Percentiles rank a stretch among this genome's conserved stretches.
Evolutionary conservation across 2,113 vertebrate species (phyloP).

Genomic region (Hepsetus odoe): DNA sequence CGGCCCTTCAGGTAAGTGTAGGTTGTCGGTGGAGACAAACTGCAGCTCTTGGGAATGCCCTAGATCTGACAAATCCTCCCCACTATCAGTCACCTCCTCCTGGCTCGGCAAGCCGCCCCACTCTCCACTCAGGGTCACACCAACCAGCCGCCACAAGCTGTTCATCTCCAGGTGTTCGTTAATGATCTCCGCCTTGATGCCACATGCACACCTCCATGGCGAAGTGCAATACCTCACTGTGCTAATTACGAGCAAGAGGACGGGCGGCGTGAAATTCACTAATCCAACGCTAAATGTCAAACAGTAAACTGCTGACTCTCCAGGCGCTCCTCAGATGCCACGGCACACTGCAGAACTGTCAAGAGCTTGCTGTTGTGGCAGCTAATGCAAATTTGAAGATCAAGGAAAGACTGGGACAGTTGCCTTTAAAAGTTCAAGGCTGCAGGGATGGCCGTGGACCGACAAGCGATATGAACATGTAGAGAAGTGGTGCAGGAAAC

Average conservation of each 20-base stretch:
- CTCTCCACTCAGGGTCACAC: slow-evolving; percentile 75
- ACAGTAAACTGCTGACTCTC: slow-evolving; percentile 55
- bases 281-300: slow-evolving; percentile 55
- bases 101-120: slow-evolving; percentile 71
- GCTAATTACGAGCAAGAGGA: slow-evolving; percentile 56
- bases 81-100: slow-evolving; percentile 76
- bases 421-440: slow-evolving; percentile 26
- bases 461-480: slow-evolving; percentile 53
- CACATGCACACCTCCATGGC: slow-evolving; percentile 60
- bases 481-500: slow-evolving; percentile 37
- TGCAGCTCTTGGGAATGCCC: slow-evolving; percentile 92
- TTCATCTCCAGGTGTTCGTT: slow-evolving; percentile 82
- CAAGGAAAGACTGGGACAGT: neutral
- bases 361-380: neutral
- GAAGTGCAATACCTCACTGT: slow-evolving; percentile 39
- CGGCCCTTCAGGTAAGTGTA: slow-evolving; percentile 81
- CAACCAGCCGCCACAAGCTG: slow-evolving; percentile 80
- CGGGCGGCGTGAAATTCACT: slow-evolving; percentile 47
- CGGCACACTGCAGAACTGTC: slow-evolving; percentile 8
- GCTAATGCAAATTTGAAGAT: slow-evolving; percentile 32
- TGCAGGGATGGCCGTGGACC: slow-evolving; percentile 49
- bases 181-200: slow-evolving; percentile 80
- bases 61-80: slow-evolving; percentile 84
- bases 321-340: slow-evolving; percentile 22
- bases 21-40: slow-evolving; percentile 94